Percentiles rank a stretch among this genome's conserved stretches.
These are phyloP conservation scores for Leucoraja erinaceus DNA, from an alignment of 2,113 vertebrate species.

Conservation along the genomic window DNA sequence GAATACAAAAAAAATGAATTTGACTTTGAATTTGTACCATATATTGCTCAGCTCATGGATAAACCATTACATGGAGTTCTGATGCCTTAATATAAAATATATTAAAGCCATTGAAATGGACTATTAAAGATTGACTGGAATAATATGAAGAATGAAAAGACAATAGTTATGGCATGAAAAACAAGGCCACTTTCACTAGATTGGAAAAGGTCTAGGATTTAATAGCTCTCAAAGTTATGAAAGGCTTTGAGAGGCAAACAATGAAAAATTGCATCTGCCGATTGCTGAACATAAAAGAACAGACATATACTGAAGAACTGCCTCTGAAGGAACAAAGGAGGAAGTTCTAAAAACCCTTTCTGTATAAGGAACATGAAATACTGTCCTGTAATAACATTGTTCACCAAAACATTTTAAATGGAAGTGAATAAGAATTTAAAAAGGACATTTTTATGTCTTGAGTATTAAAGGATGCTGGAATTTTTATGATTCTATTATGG, in stretches of 20 bases:
- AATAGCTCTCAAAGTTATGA: not conserved
- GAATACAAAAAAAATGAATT: not conserved
- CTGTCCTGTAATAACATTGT: not conserved
- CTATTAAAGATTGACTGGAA: not conserved
- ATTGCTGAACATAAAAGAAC: not conserved
- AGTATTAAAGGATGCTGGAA: not conserved
- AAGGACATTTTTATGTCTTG: not conserved
- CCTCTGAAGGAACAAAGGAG: not conserved
- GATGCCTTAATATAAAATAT: not conserved
- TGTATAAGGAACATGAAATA: not conserved
- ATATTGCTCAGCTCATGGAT: not conserved
- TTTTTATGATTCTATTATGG: not conserved
- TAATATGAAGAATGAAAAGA: not conserved
- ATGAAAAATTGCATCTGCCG: not conserved
- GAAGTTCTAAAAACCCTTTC: not conserved
- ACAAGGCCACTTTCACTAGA: not conserved
- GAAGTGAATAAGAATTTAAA: not conserved
- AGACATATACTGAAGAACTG: not conserved
- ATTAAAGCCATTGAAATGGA: not conserved
- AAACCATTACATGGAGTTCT: not conserved
- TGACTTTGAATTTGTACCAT: conserved; percentile 3
- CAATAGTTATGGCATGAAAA: not conserved
- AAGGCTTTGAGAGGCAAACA: conserved; percentile 9
- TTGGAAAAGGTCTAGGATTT: not conserved
- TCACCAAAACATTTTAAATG: not conserved